A percentile compares a stretch with the other conserved stretches of the same genome.
Evolutionary conservation across 2,113 vertebrate genomes (phyloP).

Genomic region (Macrotus californicus): DNA sequence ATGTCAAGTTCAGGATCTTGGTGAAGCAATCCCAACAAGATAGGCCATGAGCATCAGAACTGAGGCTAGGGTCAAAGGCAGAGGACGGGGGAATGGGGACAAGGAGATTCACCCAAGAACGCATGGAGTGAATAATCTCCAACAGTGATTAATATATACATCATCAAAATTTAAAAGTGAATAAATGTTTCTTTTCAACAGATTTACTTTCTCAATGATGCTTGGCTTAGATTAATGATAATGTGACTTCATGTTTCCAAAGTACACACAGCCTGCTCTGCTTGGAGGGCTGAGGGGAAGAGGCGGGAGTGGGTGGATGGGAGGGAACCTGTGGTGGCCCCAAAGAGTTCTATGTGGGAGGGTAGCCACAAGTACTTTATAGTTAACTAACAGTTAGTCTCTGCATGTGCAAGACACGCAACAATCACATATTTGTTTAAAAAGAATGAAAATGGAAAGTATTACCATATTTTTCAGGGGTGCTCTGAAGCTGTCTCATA

Average conservation of each 20-base stretch:
- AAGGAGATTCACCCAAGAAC: not conserved
- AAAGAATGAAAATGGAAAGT: not conserved
- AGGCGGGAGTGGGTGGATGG: not conserved
- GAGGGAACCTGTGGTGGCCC: not conserved
- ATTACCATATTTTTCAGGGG: not conserved
- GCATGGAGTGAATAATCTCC: not conserved
- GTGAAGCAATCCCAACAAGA: not conserved
- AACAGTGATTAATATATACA: slow-evolving; percentile 54
- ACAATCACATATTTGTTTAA: not conserved
- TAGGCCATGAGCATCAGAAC: no score
- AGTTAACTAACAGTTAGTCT: not conserved
- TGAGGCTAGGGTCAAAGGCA: not conserved
- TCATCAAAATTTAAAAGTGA: slow-evolving; percentile 57
- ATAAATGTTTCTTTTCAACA: slow-evolving; percentile 65
- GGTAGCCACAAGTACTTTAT: not conserved
- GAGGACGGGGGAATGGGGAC: not conserved
- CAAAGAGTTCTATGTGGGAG: not conserved
- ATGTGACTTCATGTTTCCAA: slow-evolving; percentile 54
- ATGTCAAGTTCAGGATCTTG: slow-evolving; percentile 3
- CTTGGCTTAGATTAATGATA: slow-evolving; percentile 67
- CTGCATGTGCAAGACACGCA: not conserved
- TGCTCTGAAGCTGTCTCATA: not conserved
- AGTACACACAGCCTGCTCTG: not conserved
- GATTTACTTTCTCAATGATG: slow-evolving; percentile 67
- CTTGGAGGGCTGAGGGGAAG: not conserved